Percentiles rank a stretch among this genome's conserved stretches.
These are phyloP conservation scores for Camponotus pennsylvanicus DNA, from an alignment of 1,140 invertebrate genomes.

Conservation along the genomic window DNA sequence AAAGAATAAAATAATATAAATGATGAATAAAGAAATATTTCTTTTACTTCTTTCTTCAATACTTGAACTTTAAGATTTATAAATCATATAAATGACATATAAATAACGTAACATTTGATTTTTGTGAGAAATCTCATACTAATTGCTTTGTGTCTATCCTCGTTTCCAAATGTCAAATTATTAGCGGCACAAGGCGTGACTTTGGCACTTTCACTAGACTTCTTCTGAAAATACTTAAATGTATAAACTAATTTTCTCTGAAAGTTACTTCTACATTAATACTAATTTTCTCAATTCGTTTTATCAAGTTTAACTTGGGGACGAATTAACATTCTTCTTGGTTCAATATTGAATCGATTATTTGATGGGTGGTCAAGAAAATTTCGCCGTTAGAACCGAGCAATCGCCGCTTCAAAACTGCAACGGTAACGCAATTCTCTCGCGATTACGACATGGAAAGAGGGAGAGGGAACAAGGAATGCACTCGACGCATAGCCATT, in stretches of 20 bases:
- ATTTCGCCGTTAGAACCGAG: conserved; percentile 27
- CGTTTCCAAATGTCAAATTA: neutral
- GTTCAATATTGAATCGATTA: neutral
- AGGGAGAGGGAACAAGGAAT: conserved; percentile 16
- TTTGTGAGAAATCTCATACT: neutral
- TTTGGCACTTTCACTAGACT: neutral
- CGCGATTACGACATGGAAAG: conserved; percentile 68
- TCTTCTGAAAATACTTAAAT: neutral
- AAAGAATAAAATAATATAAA: neutral
- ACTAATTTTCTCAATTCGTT: neutral
- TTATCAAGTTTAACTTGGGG: neutral
- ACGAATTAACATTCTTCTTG: neutral
- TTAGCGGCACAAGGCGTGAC: neutral
- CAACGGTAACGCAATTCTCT: conserved; percentile 69
- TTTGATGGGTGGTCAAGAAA: neutral
- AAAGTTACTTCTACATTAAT: neutral
- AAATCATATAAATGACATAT: neutral
- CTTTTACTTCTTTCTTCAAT: no score
- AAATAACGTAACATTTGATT: neutral
- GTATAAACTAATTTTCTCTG: neutral
- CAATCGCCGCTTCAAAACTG: conserved; percentile 28
- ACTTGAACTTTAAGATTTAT: no score
- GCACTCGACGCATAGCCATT: conserved; percentile 60
- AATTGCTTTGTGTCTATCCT: neutral
- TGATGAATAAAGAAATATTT: no score